phyloP scores from a whole-genome alignment of 2,113 vertebrate genomes.

The Malurus alboscapulatus region DNA sequence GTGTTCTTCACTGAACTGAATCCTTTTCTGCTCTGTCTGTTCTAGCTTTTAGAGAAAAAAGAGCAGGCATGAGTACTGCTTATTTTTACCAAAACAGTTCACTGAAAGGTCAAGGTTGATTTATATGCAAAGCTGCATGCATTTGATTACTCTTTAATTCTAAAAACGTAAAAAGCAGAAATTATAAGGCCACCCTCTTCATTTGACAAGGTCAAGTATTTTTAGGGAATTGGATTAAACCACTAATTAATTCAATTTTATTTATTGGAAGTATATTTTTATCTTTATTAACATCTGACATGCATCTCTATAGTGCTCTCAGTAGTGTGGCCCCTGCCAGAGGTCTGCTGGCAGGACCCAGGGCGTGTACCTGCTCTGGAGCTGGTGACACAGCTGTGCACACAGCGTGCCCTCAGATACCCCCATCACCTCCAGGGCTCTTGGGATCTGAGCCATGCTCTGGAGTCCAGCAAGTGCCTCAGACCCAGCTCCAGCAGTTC shows the following conservation, averaged over 20 bases:
- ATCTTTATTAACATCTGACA: conserved; percentile 44
- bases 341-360: not conserved
- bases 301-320: not conserved
- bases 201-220: conserved; percentile 63
- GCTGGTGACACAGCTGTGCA: not conserved
- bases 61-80: conserved; percentile 38
- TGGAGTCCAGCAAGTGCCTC: not conserved
- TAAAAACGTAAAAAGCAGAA: conserved; percentile 59
- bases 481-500: not conserved
- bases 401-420: not conserved
- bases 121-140: conserved; percentile 51
- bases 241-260: conserved; percentile 68
- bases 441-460: not conserved
- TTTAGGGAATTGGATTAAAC: conserved; percentile 65
- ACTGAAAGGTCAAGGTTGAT: conserved; percentile 55
- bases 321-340: not conserved
- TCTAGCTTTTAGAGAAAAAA: conserved; percentile 56
- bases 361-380: not conserved
- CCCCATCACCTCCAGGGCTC: not conserved
- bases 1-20: conserved; percentile 25
- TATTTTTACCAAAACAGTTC: conserved; percentile 65
- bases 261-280: conserved; percentile 60
- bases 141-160: conserved; percentile 64
- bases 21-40: conserved; percentile 32
- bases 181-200: conserved; percentile 54